These are phyloP conservation scores for Chionomys nivalis DNA, from an alignment of 2,113 vertebrate species.

Conservation along the genomic window DNA sequence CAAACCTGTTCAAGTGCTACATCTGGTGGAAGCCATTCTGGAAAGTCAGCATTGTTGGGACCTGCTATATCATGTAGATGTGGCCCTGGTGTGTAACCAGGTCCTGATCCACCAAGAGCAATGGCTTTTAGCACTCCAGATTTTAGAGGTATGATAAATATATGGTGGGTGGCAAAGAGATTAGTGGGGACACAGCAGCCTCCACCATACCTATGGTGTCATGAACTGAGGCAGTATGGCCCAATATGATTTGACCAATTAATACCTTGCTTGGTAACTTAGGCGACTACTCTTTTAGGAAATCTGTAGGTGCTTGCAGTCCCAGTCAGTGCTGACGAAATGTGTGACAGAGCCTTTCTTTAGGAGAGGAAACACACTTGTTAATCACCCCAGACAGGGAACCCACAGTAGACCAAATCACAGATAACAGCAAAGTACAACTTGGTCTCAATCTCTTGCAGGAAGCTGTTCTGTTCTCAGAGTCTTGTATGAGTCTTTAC, in stretches of 20 bases:
- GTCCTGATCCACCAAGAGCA: conserved; percentile 64
- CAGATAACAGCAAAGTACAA: background rate
- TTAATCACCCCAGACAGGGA: background rate
- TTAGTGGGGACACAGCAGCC: background rate
- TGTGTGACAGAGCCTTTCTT: background rate
- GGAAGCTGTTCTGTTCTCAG: background rate
- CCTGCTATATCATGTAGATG: conserved; percentile 75
- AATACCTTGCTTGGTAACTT: background rate
- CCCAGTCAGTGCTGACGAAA: background rate
- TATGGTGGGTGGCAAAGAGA: conserved; percentile 50
- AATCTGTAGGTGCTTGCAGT: background rate
- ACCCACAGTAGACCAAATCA: background rate
- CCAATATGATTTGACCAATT: background rate
- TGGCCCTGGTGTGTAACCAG: conserved; percentile 72
- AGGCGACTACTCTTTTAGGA: background rate
- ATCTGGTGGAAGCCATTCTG: conserved; percentile 75
- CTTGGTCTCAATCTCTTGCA: background rate
- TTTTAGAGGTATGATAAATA: conserved; percentile 85
- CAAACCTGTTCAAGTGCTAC: background rate
- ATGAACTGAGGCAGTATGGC: background rate
- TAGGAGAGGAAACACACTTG: background rate
- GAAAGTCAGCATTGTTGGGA: conserved; percentile 69
- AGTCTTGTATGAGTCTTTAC: background rate
- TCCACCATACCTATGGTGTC: background rate
- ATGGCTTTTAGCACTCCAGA: conserved; percentile 73